Percentiles rank a stretch among this genome's conserved stretches.
Conservation (phyloP, 2,113 vertebrate species). For the Phyllostomus discolor region DNA sequence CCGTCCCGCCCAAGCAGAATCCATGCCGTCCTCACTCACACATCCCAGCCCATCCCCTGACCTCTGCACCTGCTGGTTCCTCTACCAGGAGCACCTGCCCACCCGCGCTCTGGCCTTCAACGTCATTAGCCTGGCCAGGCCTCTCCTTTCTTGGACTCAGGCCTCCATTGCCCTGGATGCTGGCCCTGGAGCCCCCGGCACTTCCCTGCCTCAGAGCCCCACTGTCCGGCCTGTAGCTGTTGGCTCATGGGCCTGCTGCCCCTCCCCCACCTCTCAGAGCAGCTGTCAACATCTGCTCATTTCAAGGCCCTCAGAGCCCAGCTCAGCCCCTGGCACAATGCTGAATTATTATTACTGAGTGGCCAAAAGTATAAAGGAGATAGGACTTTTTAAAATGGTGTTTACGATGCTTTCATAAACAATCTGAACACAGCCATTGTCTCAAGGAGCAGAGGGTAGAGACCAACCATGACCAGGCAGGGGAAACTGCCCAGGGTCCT, state of each 20-base stretch:
- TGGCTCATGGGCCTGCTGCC: background rate
- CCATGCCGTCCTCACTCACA: background rate
- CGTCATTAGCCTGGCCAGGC: background rate
- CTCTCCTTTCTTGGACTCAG: background rate
- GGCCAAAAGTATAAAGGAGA: background rate
- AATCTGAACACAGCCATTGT: too few relatives aligned
- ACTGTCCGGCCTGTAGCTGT: background rate
- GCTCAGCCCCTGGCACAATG: background rate
- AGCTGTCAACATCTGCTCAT: background rate
- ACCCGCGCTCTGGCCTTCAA: background rate
- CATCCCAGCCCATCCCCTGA: fast-evolving
- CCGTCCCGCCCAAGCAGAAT: background rate
- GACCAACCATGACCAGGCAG: background rate
- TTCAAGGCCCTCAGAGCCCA: background rate
- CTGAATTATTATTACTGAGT: background rate
- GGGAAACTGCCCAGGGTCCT: background rate
- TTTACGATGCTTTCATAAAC: background rate
- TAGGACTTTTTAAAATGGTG: background rate
- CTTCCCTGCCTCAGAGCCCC: background rate
- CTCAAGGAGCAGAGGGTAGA: background rate
- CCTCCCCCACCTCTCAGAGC: background rate
- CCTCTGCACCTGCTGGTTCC: background rate
- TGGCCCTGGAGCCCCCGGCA: background rate
- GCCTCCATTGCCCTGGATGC: background rate
- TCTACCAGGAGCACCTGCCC: background rate